A percentile compares a stretch with the other conserved stretches of the same genome.
phyloP scores from a whole-genome alignment of 2,888 invertebrate species.

The Eupithecia abbreviata region DNA sequence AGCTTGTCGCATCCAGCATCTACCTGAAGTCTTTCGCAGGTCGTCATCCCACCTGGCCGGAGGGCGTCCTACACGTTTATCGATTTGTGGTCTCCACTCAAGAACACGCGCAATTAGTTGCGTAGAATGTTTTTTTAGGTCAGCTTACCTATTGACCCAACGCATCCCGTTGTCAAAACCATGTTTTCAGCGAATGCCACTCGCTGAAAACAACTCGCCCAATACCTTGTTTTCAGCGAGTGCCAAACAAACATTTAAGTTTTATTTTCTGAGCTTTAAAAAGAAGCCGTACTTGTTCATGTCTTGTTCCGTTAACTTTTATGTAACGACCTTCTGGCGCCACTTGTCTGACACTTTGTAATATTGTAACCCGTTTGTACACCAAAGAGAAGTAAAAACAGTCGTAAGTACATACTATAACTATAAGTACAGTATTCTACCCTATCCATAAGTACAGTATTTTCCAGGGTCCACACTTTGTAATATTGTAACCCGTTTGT shows the following conservation, averaged over 20 bases:
- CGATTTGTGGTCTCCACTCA: too few species aligned
- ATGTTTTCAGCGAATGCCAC: not conserved
- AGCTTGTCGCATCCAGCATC: too few species aligned
- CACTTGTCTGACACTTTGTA: not conserved
- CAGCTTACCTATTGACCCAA: not conserved
- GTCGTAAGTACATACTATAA: too few species aligned
- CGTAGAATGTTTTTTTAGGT: too few species aligned
- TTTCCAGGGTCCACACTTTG: not conserved
- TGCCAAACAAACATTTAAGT: not conserved
- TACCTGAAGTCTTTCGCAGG: too few species aligned
- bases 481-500: not conserved
- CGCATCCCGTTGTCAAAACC: not conserved
- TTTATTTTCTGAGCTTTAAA: constrained; percentile 2
- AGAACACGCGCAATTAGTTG: too few species aligned
- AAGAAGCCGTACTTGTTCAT: not conserved
- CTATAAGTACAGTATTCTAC: too few species aligned
- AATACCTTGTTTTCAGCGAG: not conserved
- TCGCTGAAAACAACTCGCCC: not conserved
- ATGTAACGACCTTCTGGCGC: not conserved
- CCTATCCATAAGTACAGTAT: too few species aligned
- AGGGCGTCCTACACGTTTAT: too few species aligned
- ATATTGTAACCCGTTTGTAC: not conserved
- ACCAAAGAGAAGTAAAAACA: not conserved
- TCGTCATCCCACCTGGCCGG: too few species aligned
- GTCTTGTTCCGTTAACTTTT: not conserved